Percentiles rank a stretch among this genome's conserved stretches.
phyloP scores from a whole-genome alignment of 2,888 invertebrate species.

The Thecophora atra region DNA sequence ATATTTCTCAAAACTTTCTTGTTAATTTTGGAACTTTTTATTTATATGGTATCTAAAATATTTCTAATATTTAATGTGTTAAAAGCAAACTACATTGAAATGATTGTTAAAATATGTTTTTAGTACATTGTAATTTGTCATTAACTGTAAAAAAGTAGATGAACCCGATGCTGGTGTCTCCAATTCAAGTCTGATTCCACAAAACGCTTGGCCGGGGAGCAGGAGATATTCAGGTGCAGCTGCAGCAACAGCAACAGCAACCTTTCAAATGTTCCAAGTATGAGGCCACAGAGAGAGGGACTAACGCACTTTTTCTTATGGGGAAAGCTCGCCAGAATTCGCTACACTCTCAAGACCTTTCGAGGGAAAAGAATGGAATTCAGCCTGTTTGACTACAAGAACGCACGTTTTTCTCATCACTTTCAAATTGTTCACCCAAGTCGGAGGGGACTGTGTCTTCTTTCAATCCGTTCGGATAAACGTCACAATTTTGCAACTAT shows the following conservation, averaged over 20 bases:
- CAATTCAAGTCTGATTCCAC: too few relatives aligned
- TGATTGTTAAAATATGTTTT: too few relatives aligned
- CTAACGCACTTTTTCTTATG: background rate
- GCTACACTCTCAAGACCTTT: background rate
- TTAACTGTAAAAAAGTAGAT: conserved; percentile 10
- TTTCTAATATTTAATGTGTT: background rate
- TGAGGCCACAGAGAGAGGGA: conserved; percentile 1
- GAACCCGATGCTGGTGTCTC: too few relatives aligned
- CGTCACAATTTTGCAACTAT: background rate
- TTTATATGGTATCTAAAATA: background rate
- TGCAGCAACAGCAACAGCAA: too few relatives aligned
- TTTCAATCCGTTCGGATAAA: background rate
- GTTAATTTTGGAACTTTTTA: too few relatives aligned
- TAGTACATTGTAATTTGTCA: conserved; percentile 8
- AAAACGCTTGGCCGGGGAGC: too few relatives aligned
- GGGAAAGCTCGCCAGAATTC: background rate
- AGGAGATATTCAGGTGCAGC: background rate
- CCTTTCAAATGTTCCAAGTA: background rate
- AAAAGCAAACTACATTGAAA: background rate
- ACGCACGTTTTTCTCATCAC: background rate
- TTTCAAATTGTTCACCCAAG: conserved; percentile 7
- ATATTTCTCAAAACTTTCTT: too few relatives aligned
- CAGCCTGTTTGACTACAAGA: conserved; percentile 17
- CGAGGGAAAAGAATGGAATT: conserved; percentile 19
- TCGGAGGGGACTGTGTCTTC: conserved; percentile 11